Conservation (phyloP, 2,797 vertebrate genomes). For the Anguilla obscura region DNA sequence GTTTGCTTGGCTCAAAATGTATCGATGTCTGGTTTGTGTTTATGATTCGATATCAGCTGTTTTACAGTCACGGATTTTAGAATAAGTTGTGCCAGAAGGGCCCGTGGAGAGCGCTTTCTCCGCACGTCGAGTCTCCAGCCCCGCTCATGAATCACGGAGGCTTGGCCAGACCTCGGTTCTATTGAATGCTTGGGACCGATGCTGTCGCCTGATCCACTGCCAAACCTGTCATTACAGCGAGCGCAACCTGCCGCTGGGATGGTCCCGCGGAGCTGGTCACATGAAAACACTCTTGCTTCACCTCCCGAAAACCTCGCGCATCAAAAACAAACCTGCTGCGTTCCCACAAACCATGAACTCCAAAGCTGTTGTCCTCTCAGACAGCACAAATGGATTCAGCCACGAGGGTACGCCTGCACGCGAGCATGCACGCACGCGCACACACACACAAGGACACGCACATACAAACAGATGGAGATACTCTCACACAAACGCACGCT, state of each 20-base stretch:
- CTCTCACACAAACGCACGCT: not conserved
- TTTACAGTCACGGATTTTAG: too few species aligned
- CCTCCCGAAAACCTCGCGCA: not conserved
- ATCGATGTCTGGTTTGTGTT: too few species aligned
- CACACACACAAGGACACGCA: not conserved
- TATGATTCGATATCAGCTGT: too few species aligned
- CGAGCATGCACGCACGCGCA: not conserved
- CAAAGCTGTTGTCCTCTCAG: not conserved
- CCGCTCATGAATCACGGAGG: too few species aligned
- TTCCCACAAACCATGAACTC: not conserved
- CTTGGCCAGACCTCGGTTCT: not conserved
- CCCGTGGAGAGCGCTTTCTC: too few species aligned
- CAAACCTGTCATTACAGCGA: not conserved
- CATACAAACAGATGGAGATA: not conserved
- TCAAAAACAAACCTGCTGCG: not conserved
- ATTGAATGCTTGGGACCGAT: not conserved
- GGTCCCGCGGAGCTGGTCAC: not conserved
- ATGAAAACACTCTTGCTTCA: not conserved
- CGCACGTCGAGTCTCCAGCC: too few species aligned
- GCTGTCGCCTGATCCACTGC: not conserved
- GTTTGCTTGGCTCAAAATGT: too few species aligned
- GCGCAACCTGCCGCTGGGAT: too few species aligned
- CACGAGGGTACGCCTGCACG: not conserved
- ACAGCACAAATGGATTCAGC: not conserved
- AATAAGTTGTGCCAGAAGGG: too few species aligned